phyloP scores from a whole-genome alignment of 1,140 invertebrate genomes.

The Tetramorium alpestre region DNA sequence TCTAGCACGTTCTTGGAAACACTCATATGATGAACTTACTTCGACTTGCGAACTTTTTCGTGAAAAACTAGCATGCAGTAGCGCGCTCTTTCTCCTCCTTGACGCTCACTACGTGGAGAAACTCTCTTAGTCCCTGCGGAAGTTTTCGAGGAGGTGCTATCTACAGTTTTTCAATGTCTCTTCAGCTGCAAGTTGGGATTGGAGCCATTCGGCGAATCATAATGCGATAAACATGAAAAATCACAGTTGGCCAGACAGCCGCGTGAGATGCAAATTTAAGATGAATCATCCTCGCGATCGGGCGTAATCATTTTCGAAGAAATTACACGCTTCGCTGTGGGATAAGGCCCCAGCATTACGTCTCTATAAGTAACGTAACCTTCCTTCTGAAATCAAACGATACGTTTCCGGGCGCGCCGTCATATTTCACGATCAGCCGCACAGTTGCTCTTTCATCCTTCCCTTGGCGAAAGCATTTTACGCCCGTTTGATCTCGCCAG shows the following conservation, averaged over 20 bases:
- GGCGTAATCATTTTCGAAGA: not conserved
- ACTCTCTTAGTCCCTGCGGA: conserved; percentile 49
- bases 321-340: not conserved
- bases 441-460: conserved; percentile 41
- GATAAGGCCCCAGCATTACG: not conserved
- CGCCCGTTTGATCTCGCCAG: conserved; percentile 48
- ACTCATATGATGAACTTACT: conserved; percentile 70
- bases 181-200: conserved; percentile 40
- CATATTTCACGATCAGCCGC: conserved; percentile 51
- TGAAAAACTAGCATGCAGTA: conserved; percentile 60
- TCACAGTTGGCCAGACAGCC: conserved; percentile 10
- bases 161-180: conserved; percentile 58
- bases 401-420: conserved; percentile 24
- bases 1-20: conserved; percentile 67
- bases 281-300: not conserved
- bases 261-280: conserved; percentile 4
- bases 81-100: conserved; percentile 49
- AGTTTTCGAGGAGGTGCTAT: conserved; percentile 47
- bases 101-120: conserved; percentile 62
- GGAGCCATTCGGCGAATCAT: conserved; percentile 14
- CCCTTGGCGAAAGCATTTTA: conserved; percentile 44
- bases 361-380: not conserved
- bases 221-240: conserved; percentile 38
- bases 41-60: conserved; percentile 53
- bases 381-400: conserved; percentile 30